Evolutionary conservation across 64 coral and sea anemone species (phyloP).

Genomic region (Dendrophyllia cribrosa): DNA sequence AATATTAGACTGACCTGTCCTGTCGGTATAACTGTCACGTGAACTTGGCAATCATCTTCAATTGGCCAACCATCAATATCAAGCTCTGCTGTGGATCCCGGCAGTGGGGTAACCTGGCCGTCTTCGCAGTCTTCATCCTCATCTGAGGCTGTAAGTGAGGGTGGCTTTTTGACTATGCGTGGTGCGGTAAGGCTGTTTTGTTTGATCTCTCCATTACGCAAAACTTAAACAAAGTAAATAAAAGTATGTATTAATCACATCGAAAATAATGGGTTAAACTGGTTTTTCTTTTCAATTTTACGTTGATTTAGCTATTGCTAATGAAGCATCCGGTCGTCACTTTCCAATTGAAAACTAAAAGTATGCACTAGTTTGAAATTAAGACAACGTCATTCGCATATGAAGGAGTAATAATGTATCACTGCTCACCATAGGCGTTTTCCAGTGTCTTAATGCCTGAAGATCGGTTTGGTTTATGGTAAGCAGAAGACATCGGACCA

Average conservation of each 20-base stretch:
- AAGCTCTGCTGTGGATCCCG: conserved; percentile 8
- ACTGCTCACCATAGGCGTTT: neutral
- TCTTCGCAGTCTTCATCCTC: neutral
- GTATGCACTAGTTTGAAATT: no score
- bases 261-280: no score
- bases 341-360: no score
- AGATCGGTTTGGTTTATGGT: neutral
- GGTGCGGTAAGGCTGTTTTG: neutral
- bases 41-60: neutral
- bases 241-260: no score
- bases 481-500: neutral
- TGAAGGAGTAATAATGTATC: neutral
- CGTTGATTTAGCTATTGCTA: no score
- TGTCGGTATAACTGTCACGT: neutral
- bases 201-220: neutral
- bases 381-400: no score
- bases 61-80: neutral
- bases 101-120: neutral
- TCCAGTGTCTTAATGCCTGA: neutral
- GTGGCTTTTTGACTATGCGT: neutral
- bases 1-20: neutral
- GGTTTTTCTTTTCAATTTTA: no score
- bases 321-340: no score
- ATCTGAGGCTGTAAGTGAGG: neutral
- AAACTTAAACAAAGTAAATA: neutral